phyloP scores from a whole-genome alignment of 2,797 vertebrate genomes.

The Danio jaintianensis region DNA sequence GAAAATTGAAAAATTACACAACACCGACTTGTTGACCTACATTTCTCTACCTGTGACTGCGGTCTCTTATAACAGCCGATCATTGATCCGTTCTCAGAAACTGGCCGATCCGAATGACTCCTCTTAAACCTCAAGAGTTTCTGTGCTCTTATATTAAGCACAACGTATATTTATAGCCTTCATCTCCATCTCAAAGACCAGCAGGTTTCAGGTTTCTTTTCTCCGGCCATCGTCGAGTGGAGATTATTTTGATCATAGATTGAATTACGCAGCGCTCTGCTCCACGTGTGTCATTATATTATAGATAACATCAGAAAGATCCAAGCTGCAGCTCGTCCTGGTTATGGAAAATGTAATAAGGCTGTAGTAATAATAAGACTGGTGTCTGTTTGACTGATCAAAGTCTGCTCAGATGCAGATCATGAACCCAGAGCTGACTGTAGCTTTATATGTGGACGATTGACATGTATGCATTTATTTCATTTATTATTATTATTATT shows the following conservation, averaged over 20 bases:
- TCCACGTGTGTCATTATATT: conserved; percentile 18
- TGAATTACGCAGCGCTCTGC: conserved; percentile 27
- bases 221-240: conserved; percentile 1
- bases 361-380: not conserved
- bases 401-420: conserved; percentile 17
- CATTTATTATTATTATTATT: too few species aligned
- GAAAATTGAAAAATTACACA: too few species aligned
- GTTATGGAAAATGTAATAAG: conserved; percentile 15
- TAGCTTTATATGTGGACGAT: too few species aligned
- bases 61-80: not conserved
- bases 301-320: conserved; percentile 21
- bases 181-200: not conserved
- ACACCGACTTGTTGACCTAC: not conserved
- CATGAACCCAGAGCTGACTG: not conserved
- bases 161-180: not conserved
- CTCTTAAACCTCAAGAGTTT: not conserved
- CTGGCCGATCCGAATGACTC: not conserved
- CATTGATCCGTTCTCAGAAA: not conserved
- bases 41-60: not conserved
- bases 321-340: conserved; percentile 17
- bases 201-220: conserved; percentile 9
- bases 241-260: conserved; percentile 34
- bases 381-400: not conserved
- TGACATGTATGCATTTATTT: too few species aligned
- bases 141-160: not conserved